Evolutionary conservation across 2,113 vertebrate genomes (phyloP).

Genomic region (Urocitellus parryii): DNA sequence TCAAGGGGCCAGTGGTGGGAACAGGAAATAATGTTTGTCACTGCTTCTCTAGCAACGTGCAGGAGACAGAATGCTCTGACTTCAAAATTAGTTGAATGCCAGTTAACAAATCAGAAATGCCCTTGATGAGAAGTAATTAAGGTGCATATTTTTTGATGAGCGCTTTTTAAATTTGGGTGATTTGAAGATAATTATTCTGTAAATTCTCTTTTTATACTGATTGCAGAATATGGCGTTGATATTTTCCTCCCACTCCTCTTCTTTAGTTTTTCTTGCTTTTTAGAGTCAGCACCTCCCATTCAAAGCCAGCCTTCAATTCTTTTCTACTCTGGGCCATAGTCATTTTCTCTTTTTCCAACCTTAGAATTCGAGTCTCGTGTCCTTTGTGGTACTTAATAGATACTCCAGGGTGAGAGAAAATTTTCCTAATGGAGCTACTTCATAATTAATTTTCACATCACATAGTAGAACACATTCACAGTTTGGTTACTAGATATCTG

Average conservation of each 20-base stretch:
- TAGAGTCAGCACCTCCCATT: neutral
- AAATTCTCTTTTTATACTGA: neutral
- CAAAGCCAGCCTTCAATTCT: neutral
- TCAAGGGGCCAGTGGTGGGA: neutral
- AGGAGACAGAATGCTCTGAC: neutral
- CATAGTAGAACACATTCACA: neutral
- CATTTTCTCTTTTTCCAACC: neutral
- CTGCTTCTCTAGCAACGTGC: neutral
- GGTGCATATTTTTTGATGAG: neutral
- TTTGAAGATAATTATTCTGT: slow-evolving; percentile 12
- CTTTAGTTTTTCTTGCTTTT: neutral
- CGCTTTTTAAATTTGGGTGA: neutral
- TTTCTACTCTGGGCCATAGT: neutral
- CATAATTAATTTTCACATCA: neutral
- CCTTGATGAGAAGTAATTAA: neutral
- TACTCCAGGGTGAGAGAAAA: neutral
- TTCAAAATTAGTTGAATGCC: neutral
- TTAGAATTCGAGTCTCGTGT: neutral
- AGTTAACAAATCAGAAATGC: neutral
- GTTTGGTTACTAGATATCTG: neutral
- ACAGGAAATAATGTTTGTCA: neutral
- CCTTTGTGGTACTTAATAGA: neutral
- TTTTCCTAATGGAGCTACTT: neutral
- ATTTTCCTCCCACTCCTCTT: neutral
- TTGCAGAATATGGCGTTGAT: neutral